phyloP scores from a whole-genome alignment of 2,888 invertebrate species.

The Loripinus fragilis region DNA sequence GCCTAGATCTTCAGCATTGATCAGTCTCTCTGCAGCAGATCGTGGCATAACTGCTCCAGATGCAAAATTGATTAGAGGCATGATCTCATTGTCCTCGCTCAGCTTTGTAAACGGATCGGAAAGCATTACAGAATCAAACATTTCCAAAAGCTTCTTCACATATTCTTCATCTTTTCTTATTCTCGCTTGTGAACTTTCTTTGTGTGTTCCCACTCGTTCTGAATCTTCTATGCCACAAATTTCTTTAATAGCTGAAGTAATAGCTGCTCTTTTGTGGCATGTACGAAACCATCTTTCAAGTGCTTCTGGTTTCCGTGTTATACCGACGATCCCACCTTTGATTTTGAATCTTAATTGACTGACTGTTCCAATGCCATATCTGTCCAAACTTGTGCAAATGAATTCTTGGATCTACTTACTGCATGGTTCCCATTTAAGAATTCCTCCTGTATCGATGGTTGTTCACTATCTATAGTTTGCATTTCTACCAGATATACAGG shows the following conservation, averaged over 20 bases:
- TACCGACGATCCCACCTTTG: background rate
- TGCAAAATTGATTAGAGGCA: too few species aligned
- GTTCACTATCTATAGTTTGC: background rate
- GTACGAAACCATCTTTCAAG: background rate
- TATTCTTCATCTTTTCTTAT: too few species aligned
- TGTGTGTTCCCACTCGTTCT: background rate
- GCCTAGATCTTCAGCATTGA: too few species aligned
- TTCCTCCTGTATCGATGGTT: background rate
- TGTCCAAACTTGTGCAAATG: constrained; percentile 12
- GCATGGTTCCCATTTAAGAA: constrained; percentile 17
- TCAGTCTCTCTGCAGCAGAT: too few species aligned
- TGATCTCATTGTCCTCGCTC: too few species aligned
- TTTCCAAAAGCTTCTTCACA: too few species aligned
- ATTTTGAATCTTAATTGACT: background rate
- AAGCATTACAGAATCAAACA: too few species aligned
- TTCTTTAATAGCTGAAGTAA: background rate
- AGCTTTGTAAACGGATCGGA: too few species aligned
- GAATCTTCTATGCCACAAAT: constrained; percentile 5
- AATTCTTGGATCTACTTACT: constrained; percentile 2
- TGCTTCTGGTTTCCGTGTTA: background rate
- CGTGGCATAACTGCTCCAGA: too few species aligned
- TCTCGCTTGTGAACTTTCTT: too few species aligned
- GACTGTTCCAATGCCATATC: constrained; percentile 12
- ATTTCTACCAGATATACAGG: background rate
- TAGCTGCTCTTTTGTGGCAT: background rate